Percentiles rank a stretch among this genome's conserved stretches.
Conservation (phyloP, 2,797 vertebrate species). For the Xenops minutus region DNA sequence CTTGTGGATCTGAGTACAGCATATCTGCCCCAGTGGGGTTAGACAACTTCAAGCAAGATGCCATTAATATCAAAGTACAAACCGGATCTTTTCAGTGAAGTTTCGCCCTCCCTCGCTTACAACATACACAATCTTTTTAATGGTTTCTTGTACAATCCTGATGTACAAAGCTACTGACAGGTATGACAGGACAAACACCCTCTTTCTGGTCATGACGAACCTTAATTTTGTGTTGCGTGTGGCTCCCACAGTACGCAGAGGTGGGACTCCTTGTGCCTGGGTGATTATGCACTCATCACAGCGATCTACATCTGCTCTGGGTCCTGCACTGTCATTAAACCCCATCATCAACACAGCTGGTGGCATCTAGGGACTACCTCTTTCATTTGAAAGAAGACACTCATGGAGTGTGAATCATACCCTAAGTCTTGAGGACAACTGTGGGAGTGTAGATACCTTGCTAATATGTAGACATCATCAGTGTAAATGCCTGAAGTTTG, state of each 20-base stretch:
- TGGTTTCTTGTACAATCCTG: constrained; percentile 20
- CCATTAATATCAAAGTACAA: background rate
- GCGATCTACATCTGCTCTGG: background rate
- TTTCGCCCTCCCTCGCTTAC: constrained; percentile 11
- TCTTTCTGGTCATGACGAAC: background rate
- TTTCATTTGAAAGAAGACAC: background rate
- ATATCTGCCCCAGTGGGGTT: background rate
- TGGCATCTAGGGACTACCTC: background rate
- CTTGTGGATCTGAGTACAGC: background rate
- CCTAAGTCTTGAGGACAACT: background rate
- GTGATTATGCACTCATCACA: background rate
- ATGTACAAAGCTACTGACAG: background rate
- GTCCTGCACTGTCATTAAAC: background rate
- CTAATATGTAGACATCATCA: background rate
- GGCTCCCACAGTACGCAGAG: background rate
- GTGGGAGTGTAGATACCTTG: background rate
- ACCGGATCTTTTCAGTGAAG: background rate
- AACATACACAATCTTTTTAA: constrained; percentile 38
- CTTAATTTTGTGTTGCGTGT: background rate
- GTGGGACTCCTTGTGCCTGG: background rate
- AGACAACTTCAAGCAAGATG: background rate
- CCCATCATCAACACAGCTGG: background rate
- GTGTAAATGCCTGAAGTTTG: background rate
- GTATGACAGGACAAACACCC: constrained; percentile 16
- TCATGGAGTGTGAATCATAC: background rate